Conservation (phyloP, 2,888 invertebrate genomes). For the Rhodophaea formosa region DNA sequence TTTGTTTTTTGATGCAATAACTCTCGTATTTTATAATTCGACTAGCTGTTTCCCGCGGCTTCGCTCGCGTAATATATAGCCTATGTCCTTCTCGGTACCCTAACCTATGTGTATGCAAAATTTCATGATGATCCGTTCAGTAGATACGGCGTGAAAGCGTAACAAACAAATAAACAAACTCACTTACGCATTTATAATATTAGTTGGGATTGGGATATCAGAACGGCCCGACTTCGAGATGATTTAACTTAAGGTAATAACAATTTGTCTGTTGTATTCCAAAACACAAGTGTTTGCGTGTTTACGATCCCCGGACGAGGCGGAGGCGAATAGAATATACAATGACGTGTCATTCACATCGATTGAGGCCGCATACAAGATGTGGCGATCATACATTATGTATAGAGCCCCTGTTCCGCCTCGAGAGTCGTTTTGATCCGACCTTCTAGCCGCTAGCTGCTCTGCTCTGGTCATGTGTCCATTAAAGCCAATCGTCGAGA, state of each 20-base stretch:
- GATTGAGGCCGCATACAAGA: constrained; percentile 75
- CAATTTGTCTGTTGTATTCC: constrained; percentile 59
- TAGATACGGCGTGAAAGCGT: too few species aligned
- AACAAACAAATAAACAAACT: too few species aligned
- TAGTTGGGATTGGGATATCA: too few species aligned
- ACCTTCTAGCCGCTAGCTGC: constrained; percentile 39
- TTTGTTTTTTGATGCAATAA: too few species aligned
- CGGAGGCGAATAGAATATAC: constrained; percentile 74
- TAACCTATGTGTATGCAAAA: too few species aligned
- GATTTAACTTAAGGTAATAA: constrained; percentile 28
- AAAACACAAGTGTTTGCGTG: constrained; percentile 71
- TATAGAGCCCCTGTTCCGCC: constrained; percentile 60
- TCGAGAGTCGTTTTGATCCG: constrained; percentile 43
- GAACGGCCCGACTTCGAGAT: too few species aligned
- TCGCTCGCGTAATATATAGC: too few species aligned
- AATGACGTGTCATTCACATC: constrained; percentile 77
- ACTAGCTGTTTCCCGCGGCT: too few species aligned
- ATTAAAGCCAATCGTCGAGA: constrained; percentile 15
- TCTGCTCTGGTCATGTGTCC: constrained; percentile 30
- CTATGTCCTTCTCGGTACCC: too few species aligned
- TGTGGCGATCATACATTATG: constrained; percentile 67
- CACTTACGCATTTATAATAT: too few species aligned
- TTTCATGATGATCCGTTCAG: too few species aligned
- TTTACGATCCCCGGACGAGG: constrained; percentile 71
- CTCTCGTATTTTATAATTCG: too few species aligned